phyloP scores from a whole-genome alignment of 1,140 invertebrate species.

The Drosophila serrata region DNA sequence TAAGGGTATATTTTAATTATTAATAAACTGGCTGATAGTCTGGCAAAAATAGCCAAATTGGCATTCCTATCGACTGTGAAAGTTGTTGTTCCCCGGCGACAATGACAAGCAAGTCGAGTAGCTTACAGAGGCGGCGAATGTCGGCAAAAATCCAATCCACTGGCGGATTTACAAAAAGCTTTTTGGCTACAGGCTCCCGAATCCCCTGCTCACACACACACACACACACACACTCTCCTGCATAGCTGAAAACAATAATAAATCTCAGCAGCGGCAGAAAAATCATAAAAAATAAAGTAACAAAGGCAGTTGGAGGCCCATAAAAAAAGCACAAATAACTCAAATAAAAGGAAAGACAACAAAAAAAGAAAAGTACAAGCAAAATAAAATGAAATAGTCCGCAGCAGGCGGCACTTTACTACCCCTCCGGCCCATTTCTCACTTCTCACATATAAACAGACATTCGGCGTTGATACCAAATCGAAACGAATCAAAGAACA shows the following conservation, averaged over 20 bases:
- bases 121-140: constrained; percentile 29
- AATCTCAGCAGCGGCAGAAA: constrained; percentile 63
- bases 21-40: too few species aligned
- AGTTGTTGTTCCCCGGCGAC: constrained; percentile 27
- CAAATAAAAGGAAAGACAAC: constrained; percentile 53
- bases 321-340: constrained; percentile 64
- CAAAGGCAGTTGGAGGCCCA: constrained; percentile 62
- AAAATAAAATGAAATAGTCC: constrained; percentile 65
- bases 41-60: constrained; percentile 22
- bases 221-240: constrained; percentile 4
- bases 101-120: constrained; percentile 40
- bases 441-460: constrained; percentile 15
- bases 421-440: not conserved
- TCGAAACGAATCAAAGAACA: constrained; percentile 52
- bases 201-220: constrained; percentile 7
- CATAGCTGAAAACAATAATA: constrained; percentile 70
- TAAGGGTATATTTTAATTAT: too few species aligned
- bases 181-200: constrained; percentile 48
- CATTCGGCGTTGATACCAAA: constrained; percentile 26
- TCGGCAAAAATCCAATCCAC: constrained; percentile 62
- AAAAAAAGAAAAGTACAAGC: constrained; percentile 30
- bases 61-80: constrained; percentile 14
- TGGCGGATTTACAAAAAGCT: constrained; percentile 66
- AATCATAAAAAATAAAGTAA: constrained; percentile 71
- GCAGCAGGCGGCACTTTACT: constrained; percentile 22